Evolutionary conservation across 2,797 vertebrate genomes (phyloP), one percentile per base, ranked within the genome.

Genomic region (Peromyscus attwateri): DNA sequence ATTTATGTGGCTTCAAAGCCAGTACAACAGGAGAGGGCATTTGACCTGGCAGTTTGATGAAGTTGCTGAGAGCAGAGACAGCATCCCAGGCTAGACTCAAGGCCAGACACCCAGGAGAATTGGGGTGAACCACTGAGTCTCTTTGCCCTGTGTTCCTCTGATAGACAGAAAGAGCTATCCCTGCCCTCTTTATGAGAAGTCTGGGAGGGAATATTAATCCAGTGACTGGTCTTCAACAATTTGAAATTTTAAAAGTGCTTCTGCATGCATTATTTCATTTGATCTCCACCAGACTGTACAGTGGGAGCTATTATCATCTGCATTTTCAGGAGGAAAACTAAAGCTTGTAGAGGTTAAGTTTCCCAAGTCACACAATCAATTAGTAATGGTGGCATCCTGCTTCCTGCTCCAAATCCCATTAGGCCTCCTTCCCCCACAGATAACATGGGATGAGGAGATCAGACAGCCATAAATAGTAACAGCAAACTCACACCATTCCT

Each of bases 231-330:
- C 49, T 88, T 68, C 11, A 11, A 93, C 77, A 75, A 89, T 88
- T 83, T 92, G 75, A n/a, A 90, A 79, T 90, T 94, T 97, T 71
- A 64, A 90, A 92, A 96, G 88, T 89, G 76, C 80, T 93, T 96
- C 84, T 95, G 84, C 49, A 91, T 76, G 92, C 75, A 66, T 95
- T 95, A 87, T 92, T 82, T 97, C 46, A 1, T 96, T 80, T 91
- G 66, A 83, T 96, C 85, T 87, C 79, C 73, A 70, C 43, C 91
- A 85, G 55, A 89, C 77, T 46, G 10, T 46, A 64, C 31, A 52
- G 49, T 80, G 34, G 34, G 40, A 94, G 90, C 88, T 79, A 88
- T 79, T 88, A 71, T 88, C 87, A 96, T 95, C 82, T 92, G 87
- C 62, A 94, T 95, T 95, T 97, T 68, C 81, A 89, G 60, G 43